Conservation (phyloP, 2,888 invertebrate species). For the Platycheirus rosarum region DNA sequence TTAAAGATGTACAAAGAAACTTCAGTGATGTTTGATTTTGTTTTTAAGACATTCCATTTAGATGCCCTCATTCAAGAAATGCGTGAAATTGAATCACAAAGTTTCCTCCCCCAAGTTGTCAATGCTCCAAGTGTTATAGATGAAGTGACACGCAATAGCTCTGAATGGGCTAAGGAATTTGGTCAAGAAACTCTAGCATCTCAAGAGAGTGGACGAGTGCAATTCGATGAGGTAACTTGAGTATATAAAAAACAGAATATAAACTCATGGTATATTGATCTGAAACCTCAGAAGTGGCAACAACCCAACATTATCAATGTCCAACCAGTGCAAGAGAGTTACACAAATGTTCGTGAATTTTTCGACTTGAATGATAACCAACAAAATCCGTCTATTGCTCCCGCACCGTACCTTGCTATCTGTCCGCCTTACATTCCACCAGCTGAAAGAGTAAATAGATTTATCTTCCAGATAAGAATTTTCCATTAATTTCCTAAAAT, state of each 20-base stretch:
- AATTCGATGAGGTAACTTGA: slow-evolving; percentile 47
- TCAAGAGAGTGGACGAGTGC: slow-evolving; percentile 9
- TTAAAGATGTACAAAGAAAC: slow-evolving; percentile 1
- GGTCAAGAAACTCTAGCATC: slow-evolving; percentile 81
- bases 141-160: slow-evolving; percentile 76
- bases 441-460: slow-evolving; percentile 11
- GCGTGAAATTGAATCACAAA: slow-evolving; percentile 85
- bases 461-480: slow-evolving; percentile 30
- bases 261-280: not conserved
- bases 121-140: slow-evolving; percentile 78
- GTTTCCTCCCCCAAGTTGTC: slow-evolving; percentile 75
- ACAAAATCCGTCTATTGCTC: slow-evolving; percentile 56
- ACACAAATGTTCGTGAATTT: slow-evolving; percentile 79
- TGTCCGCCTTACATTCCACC: slow-evolving; percentile 74
- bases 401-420: slow-evolving; percentile 75
- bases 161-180: slow-evolving; percentile 87
- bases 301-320: slow-evolving; percentile 77
- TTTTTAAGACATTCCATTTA: slow-evolving; percentile 93
- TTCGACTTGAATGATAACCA: slow-evolving; percentile 78
- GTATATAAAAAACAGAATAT: not conserved
- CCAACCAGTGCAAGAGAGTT: slow-evolving; percentile 77
- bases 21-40: not conserved
- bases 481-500: slow-evolving; percentile 18
- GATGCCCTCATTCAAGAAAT: slow-evolving; percentile 92
- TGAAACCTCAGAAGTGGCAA: slow-evolving; percentile 70